Evolutionary conservation across 2,797 vertebrate genomes (phyloP), one percentile per base, ranked within the genome.

Genomic region (Channallabes apus): DNA sequence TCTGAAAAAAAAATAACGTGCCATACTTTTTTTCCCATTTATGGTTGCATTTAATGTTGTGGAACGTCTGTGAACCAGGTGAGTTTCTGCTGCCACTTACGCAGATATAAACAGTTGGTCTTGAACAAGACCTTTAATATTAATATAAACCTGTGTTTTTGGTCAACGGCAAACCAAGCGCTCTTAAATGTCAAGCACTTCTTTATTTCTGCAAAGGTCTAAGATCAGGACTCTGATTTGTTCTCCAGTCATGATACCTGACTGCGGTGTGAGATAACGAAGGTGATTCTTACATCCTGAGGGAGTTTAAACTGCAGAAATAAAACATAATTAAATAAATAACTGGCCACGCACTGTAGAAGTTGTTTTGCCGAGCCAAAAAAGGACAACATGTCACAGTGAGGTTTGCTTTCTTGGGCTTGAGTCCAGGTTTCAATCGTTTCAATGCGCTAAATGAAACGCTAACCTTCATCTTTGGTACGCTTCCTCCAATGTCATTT

Each of bases 401-500:
- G n/a, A 11, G 51, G n/a, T 18, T 75, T 56, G 29, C 56, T 29
- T 75, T 54, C 17, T 29, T 56, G n/a, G 72, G 46, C n/a, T 5
- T 18, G 20, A 41, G 58, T 38, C 35, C 59, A 80, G 77, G 58
- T 80, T 80, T 41, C 22, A 64, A 18, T 64, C 3, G 6, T 7
- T 76, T 32, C 18, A 15, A 29, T 29, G 3, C 0, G 72, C 20
- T 20, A 56, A 17, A 76, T 18, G 59, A 41, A 67, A 5, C 32
- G n/a, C 41, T 54, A 65, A 67, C 14, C 18, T 81, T 81, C 24
- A 80, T 80, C 41, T 27, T 5, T 35, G 14, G 41, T 54, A 5
- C 54, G 54, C 65, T 59, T 82, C 67, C 54, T 82, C 20, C 67
- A 58, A n/a, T 61, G 46, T 59, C 67, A 82, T 71, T 59, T 41